These are phyloP conservation scores for Pseudomyrmex sp. DNA, from an alignment of 1,140 invertebrate genomes.

Conservation along the genomic window DNA sequence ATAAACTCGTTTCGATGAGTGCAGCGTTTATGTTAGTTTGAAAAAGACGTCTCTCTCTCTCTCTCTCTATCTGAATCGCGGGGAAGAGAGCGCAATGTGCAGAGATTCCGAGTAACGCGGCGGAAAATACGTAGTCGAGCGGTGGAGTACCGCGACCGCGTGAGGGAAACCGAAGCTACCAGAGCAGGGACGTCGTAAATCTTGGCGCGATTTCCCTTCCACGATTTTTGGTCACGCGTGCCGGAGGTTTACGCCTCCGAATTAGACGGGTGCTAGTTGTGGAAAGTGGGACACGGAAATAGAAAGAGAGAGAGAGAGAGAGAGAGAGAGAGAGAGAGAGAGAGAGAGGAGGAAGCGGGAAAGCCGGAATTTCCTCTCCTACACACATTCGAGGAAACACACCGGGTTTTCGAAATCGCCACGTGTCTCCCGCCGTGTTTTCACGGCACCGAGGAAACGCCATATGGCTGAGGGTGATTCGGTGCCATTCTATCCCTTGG, in stretches of 20 bases:
- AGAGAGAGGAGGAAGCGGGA: neutral
- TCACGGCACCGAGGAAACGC: slow-evolving; percentile 47
- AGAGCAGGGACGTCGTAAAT: slow-evolving; percentile 37
- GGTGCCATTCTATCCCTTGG: slow-evolving; percentile 32
- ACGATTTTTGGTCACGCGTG: slow-evolving; percentile 55
- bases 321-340: neutral
- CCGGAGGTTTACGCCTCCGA: slow-evolving; percentile 39
- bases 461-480: slow-evolving; percentile 55
- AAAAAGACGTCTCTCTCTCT: neutral
- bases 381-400: neutral
- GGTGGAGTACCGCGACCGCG: slow-evolving; percentile 22
- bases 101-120: slow-evolving; percentile 29
- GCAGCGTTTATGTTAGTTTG: neutral
- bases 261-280: slow-evolving; percentile 27
- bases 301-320: neutral
- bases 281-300: neutral
- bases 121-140: slow-evolving; percentile 35
- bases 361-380: slow-evolving; percentile 6
- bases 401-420: slow-evolving; percentile 44
- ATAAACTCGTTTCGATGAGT: slow-evolving; percentile 16
- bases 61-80: slow-evolving; percentile 10
- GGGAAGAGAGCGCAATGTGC: neutral
- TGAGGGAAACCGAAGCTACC: slow-evolving; percentile 38
- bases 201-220: slow-evolving; percentile 28
- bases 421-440: slow-evolving; percentile 26